A percentile compares a stretch with the other conserved stretches of the same genome.
phyloP scores from a whole-genome alignment of 1,140 invertebrate genomes.

The Apis cerana region DNA sequence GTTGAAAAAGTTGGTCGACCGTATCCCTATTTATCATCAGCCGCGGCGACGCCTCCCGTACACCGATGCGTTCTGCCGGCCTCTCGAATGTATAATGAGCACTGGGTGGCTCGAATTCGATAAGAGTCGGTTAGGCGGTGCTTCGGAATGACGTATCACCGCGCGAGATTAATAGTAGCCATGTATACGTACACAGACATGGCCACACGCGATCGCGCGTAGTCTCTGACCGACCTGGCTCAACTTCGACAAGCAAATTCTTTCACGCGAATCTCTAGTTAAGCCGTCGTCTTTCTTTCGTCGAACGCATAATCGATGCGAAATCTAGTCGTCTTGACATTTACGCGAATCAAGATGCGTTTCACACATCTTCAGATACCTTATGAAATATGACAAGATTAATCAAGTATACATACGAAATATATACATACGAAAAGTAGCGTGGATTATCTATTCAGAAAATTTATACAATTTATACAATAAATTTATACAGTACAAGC shows the following conservation, averaged over 20 bases:
- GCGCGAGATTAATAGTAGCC: conserved; percentile 55
- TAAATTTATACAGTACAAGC: no score
- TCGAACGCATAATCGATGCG: background rate
- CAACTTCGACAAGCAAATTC: conserved; percentile 47
- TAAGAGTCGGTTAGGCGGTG: conserved; percentile 53
- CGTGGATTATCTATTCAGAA: background rate
- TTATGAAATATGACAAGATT: conserved; percentile 16
- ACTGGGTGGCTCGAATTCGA: conserved; percentile 57
- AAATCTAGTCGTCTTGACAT: conserved; percentile 13
- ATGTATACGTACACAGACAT: conserved; percentile 35
- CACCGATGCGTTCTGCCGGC: conserved; percentile 41
- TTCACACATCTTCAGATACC: background rate
- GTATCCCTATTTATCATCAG: conserved; percentile 51
- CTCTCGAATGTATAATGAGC: conserved; percentile 53
- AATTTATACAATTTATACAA: no score
- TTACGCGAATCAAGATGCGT: background rate
- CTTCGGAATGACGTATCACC: conserved; percentile 53
- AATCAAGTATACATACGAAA: background rate
- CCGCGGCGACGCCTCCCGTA: conserved; percentile 55
- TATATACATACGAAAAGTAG: background rate
- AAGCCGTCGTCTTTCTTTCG: conserved; percentile 9
- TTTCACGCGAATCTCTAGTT: conserved; percentile 53
- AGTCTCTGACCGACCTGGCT: conserved; percentile 24
- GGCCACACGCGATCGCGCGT: conserved; percentile 29
- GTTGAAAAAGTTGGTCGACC: conserved; percentile 15